Conservation (phyloP, 2,888 invertebrate genomes). For the Bugulina stolonifera region DNA sequence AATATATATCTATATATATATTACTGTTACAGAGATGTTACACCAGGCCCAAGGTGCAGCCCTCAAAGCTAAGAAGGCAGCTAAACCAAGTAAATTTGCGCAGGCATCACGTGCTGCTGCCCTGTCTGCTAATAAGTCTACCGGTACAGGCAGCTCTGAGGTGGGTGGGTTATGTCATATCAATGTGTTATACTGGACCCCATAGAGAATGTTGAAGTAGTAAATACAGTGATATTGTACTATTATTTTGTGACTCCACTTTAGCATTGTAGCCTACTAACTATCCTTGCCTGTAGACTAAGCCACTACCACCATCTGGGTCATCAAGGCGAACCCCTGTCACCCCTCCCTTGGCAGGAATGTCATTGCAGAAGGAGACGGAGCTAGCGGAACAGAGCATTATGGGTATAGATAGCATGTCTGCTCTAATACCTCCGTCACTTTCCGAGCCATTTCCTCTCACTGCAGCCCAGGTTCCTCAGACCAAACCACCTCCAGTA, state of each 20-base stretch:
- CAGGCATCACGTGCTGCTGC: background rate
- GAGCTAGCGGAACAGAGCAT: constrained; percentile 11
- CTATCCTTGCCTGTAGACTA: too few relatives aligned
- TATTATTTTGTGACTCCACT: too few relatives aligned
- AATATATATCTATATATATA: too few relatives aligned
- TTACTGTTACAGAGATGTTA: constrained; percentile 47
- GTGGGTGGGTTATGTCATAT: too few relatives aligned
- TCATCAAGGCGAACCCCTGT: too few relatives aligned
- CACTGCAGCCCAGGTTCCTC: background rate
- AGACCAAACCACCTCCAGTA: background rate
- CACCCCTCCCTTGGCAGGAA: too few relatives aligned
- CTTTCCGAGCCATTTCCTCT: background rate
- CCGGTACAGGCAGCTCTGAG: too few relatives aligned
- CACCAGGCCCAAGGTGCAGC: constrained; percentile 55
- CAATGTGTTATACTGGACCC: too few relatives aligned
- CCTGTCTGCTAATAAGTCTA: background rate
- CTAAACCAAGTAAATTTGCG: constrained; percentile 9
- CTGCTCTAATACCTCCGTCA: background rate
- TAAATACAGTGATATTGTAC: too few relatives aligned
- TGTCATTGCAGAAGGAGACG: constrained; percentile 1
- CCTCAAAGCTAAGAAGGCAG: constrained; percentile 53
- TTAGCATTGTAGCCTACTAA: too few relatives aligned
- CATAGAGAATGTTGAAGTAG: too few relatives aligned
- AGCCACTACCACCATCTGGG: too few relatives aligned
- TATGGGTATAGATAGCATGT: background rate